A percentile compares a stretch with the other conserved stretches of the same genome.
Conservation (phyloP, 2,888 invertebrate species). For the Teleogryllus oceanicus region DNA sequence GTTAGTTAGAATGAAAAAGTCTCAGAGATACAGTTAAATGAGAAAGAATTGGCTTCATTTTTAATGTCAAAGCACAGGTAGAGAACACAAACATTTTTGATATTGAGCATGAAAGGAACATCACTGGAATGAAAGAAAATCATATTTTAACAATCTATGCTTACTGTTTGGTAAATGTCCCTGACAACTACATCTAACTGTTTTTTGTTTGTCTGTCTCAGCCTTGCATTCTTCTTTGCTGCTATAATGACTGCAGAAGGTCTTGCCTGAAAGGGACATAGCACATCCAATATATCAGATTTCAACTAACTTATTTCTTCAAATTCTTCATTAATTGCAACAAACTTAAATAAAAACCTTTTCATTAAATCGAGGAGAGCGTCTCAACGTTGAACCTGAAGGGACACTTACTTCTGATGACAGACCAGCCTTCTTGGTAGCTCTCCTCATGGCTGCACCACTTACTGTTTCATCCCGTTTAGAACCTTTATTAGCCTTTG, state of each 20-base stretch:
- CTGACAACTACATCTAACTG: slow-evolving; percentile 52
- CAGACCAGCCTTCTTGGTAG: slow-evolving; percentile 19
- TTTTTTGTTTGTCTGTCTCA: slow-evolving; percentile 53
- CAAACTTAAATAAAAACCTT: slow-evolving; percentile 21
- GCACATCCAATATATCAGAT: slow-evolving; percentile 1
- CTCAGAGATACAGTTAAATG: no score
- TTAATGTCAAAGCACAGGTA: no score
- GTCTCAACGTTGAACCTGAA: slow-evolving; percentile 23
- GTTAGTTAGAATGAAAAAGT: no score
- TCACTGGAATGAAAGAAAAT: background rate
- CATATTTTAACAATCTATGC: slow-evolving; percentile 39
- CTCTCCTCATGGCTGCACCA: slow-evolving; percentile 19
- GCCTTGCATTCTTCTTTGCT: slow-evolving; percentile 64
- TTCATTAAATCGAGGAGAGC: slow-evolving; percentile 27
- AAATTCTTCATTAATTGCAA: background rate
- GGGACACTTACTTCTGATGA: background rate
- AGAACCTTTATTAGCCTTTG: background rate
- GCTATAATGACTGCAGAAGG: slow-evolving; percentile 60
- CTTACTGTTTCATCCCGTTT: background rate
- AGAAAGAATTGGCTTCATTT: no score
- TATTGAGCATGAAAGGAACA: no score
- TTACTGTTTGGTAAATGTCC: slow-evolving; percentile 67
- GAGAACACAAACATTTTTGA: no score
- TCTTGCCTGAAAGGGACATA: slow-evolving; percentile 37
- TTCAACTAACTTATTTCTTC: background rate